phyloP scores from a whole-genome alignment of 2,888 invertebrate genomes.

The Troides aeacus region DNA sequence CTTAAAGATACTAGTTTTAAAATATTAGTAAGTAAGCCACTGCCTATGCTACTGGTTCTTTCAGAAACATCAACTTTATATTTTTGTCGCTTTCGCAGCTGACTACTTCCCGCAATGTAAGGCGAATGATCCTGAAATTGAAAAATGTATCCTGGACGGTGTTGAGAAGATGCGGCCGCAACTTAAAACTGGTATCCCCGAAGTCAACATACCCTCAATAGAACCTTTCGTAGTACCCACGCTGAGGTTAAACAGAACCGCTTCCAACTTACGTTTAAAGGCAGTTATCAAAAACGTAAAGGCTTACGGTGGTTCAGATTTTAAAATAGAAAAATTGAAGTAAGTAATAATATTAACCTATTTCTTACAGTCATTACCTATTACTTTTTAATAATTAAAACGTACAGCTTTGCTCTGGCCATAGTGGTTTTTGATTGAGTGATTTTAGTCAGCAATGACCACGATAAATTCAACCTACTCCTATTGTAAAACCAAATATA shows the following conservation, averaged over 20 bases:
- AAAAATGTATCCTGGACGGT: conserved; percentile 80
- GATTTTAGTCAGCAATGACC: no score
- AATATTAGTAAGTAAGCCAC: no score
- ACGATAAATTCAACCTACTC: no score
- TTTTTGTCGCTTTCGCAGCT: conserved; percentile 67
- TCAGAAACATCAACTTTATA: not conserved
- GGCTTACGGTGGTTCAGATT: conserved; percentile 82
- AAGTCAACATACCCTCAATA: conserved; percentile 82
- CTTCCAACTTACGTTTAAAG: conserved; percentile 84
- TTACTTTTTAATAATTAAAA: no score
- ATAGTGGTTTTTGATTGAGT: not conserved
- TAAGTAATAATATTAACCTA: conserved; percentile 53
- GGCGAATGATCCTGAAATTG: conserved; percentile 81
- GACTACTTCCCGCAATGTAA: conserved; percentile 82
- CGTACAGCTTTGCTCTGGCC: not conserved
- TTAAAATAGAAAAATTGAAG: conserved; percentile 83
- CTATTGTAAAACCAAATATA: no score
- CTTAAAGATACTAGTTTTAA: no score
- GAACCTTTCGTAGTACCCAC: conserved; percentile 86
- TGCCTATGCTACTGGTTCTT: no score
- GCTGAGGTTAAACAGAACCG: conserved; percentile 83
- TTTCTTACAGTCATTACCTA: not conserved
- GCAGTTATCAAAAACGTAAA: conserved; percentile 83
- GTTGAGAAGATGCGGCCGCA: conserved; percentile 80
- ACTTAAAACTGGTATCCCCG: conserved; percentile 82